Evolutionary conservation across 2,113 vertebrate genomes (phyloP).

Genomic region (Gavia stellata): DNA sequence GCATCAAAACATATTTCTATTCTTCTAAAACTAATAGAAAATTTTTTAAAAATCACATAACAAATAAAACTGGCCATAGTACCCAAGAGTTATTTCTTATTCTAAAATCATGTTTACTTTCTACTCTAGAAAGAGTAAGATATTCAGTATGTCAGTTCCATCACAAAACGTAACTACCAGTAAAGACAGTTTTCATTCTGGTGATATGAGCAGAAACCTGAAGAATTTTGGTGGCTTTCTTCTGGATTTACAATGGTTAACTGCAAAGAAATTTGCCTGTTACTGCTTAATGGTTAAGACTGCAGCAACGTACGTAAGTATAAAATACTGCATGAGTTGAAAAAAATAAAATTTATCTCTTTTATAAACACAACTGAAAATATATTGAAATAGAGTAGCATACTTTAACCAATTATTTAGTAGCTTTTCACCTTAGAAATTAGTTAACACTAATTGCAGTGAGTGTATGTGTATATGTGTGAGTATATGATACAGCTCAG

Average conservation of each 20-base stretch:
- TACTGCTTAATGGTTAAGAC: background rate
- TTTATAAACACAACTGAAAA: background rate
- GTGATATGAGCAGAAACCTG: background rate
- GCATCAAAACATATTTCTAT: background rate
- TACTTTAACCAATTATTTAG: background rate
- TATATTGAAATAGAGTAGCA: background rate
- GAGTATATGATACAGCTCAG: background rate
- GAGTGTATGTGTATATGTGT: accelerated
- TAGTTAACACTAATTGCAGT: background rate
- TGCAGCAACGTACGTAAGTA: background rate
- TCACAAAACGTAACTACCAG: background rate
- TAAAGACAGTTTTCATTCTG: background rate
- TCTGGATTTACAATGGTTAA: background rate
- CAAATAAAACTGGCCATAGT: background rate
- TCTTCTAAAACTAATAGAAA: background rate
- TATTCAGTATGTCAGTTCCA: background rate
- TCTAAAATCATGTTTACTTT: background rate
- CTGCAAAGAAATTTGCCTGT: background rate
- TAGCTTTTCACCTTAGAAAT: background rate
- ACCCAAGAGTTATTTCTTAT: background rate
- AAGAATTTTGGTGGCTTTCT: background rate
- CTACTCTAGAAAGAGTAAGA: background rate
- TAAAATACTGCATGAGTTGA: background rate
- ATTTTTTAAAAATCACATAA: background rate
- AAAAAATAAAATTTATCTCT: background rate